These are phyloP conservation scores for Ophthalmolycus amberensis DNA, from an alignment of 2,113 vertebrate species.

Conservation along the genomic window DNA sequence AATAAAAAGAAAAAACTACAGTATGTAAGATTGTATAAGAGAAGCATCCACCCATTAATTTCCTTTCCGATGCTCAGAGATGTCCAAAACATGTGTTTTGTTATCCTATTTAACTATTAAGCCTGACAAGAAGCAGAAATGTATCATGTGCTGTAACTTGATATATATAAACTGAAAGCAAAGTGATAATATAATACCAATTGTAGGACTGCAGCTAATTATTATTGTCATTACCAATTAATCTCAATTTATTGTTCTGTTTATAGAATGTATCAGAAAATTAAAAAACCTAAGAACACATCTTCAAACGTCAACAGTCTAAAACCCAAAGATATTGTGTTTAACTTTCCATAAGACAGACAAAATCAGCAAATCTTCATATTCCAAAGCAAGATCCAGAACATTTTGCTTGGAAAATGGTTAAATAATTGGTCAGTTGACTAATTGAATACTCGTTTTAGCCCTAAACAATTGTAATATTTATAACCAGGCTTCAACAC, in stretches of 20 bases:
- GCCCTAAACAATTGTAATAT: background rate
- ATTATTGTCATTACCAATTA: background rate
- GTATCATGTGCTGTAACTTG: background rate
- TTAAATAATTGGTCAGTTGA: background rate
- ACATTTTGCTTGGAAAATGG: background rate
- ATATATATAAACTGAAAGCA: background rate
- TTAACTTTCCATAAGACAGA: background rate
- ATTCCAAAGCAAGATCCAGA: background rate
- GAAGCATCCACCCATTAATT: no score
- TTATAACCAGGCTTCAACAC: background rate
- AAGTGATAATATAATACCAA: background rate
- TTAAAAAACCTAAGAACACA: background rate
- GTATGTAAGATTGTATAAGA: no score
- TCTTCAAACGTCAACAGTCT: background rate
- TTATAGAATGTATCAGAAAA: background rate
- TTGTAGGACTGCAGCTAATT: background rate
- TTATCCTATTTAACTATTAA: background rate
- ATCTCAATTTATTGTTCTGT: background rate
- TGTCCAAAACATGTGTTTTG: no score
- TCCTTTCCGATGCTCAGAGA: no score
- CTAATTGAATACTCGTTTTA: background rate
- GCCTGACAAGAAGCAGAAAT: background rate
- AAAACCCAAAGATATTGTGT: background rate
- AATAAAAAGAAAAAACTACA: no score
- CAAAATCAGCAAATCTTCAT: background rate